Evolutionary conservation across 2,113 vertebrate species (phyloP).

Genomic region (Cinclus cinclus): DNA sequence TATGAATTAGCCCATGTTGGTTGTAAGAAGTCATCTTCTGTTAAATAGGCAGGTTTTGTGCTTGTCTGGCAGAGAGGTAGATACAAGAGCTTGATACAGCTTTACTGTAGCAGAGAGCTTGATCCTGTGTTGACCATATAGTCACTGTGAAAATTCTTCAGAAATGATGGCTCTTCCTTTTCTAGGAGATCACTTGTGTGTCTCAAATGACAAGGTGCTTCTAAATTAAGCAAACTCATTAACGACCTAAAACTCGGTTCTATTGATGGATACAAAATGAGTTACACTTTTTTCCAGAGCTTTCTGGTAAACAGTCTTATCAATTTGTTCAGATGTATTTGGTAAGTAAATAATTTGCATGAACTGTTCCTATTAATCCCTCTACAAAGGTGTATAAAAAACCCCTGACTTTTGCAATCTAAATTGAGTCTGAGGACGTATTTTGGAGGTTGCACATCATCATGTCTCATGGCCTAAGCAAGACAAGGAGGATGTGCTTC

Average conservation of each 20-base stretch:
- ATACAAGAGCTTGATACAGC: neutral
- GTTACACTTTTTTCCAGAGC: neutral
- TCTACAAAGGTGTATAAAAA: neutral
- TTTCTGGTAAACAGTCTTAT: neutral
- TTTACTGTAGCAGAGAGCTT: neutral
- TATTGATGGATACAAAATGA: neutral
- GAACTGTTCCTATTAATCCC: neutral
- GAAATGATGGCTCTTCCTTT: neutral
- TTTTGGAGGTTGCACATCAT: neutral
- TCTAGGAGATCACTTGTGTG: neutral
- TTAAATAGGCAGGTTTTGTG: neutral
- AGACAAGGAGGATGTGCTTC: neutral
- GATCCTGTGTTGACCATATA: neutral
- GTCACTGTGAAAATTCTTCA: neutral
- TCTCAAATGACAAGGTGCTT: neutral
- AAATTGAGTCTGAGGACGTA: neutral
- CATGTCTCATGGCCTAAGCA: neutral
- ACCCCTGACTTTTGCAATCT: accelerated
- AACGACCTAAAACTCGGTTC: neutral
- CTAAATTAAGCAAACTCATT: neutral
- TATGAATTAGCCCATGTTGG: neutral
- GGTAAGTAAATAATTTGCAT: neutral
- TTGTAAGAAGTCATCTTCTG: neutral
- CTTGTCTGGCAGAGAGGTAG: neutral
- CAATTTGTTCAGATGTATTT: neutral